Percentiles rank a stretch among this genome's conserved stretches.
phyloP scores from a whole-genome alignment of 1,140 invertebrate genomes.

The Pseudomyrmex dendroicus region DNA sequence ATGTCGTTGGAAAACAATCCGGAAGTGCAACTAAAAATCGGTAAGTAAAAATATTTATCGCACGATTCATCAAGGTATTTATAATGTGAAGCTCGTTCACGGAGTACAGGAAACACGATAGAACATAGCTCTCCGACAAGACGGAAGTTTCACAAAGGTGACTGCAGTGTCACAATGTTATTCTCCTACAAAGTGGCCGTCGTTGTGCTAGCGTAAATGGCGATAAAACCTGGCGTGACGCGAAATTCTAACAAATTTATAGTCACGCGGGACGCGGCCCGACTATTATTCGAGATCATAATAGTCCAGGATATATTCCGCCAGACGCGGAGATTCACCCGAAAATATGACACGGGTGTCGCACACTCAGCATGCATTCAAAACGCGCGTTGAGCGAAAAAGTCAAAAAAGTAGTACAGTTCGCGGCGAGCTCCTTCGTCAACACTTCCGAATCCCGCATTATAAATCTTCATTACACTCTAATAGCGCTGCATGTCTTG shows the following conservation, averaged over 20 bases:
- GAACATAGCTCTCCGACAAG: slow-evolving; percentile 1
- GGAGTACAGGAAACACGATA: background rate
- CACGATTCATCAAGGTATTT: background rate
- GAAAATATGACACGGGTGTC: slow-evolving; percentile 16
- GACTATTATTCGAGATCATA: slow-evolving; percentile 48
- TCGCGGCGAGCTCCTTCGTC: background rate
- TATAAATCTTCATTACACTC: slow-evolving; percentile 67
- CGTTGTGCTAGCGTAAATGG: slow-evolving; percentile 10
- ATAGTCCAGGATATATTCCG: slow-evolving; percentile 37
- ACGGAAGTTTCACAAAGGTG: slow-evolving; percentile 8
- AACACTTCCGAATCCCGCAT: slow-evolving; percentile 32
- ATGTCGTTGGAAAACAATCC: background rate
- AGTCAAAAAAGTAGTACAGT: background rate
- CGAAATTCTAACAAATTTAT: slow-evolving; percentile 45
- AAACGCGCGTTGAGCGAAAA: background rate
- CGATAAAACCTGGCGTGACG: slow-evolving; percentile 32
- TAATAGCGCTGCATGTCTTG: slow-evolving; percentile 56
- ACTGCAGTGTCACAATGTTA: slow-evolving; percentile 10
- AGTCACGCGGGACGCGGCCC: slow-evolving; percentile 33
- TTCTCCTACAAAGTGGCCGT: slow-evolving; percentile 42
- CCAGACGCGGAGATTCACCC: slow-evolving; percentile 8
- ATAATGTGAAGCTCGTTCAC: no score
- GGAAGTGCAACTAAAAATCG: background rate
- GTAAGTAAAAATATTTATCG: background rate
- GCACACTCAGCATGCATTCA: background rate